Conservation (phyloP, 92 coral and sea anemone genomes). For the Palythoa caribaeorum region DNA sequence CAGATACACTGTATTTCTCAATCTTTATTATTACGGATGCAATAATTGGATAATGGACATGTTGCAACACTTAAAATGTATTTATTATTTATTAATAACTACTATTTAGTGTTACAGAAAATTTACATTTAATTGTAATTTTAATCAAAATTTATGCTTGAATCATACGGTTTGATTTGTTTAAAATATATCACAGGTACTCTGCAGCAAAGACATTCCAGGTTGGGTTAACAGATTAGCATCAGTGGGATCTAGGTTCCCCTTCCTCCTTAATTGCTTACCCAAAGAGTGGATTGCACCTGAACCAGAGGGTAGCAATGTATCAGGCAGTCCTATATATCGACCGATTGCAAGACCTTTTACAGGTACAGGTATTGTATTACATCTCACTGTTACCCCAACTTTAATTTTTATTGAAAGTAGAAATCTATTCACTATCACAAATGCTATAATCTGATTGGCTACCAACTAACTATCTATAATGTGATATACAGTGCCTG, state of each 20-base stretch:
- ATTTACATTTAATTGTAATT: no score
- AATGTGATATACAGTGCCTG: not conserved
- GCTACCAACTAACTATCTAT: not conserved
- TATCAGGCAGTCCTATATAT: slow-evolving; percentile 60
- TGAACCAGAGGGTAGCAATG: slow-evolving; percentile 74
- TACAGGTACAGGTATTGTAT: slow-evolving; percentile 50
- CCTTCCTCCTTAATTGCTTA: slow-evolving; percentile 89
- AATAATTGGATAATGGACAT: no score
- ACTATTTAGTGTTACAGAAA: no score
- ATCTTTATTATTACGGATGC: no score
- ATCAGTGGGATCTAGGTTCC: slow-evolving; percentile 89
- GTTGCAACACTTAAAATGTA: no score
- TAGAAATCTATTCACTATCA: no score
- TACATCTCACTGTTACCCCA: no score
- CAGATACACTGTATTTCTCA: no score
- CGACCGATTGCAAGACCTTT: slow-evolving; percentile 63
- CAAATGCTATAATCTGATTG: not conserved
- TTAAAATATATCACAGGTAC: slow-evolving; percentile 61
- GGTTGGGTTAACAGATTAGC: slow-evolving; percentile 97
- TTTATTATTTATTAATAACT: no score
- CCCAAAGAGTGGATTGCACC: slow-evolving; percentile 98
- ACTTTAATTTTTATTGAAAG: no score
- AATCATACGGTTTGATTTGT: not conserved
- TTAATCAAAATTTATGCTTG: no score
- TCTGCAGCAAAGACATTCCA: slow-evolving; percentile 94